phyloP scores from a whole-genome alignment of 64 coral and sea anemone genomes.

The Porites australiensis region DNA sequence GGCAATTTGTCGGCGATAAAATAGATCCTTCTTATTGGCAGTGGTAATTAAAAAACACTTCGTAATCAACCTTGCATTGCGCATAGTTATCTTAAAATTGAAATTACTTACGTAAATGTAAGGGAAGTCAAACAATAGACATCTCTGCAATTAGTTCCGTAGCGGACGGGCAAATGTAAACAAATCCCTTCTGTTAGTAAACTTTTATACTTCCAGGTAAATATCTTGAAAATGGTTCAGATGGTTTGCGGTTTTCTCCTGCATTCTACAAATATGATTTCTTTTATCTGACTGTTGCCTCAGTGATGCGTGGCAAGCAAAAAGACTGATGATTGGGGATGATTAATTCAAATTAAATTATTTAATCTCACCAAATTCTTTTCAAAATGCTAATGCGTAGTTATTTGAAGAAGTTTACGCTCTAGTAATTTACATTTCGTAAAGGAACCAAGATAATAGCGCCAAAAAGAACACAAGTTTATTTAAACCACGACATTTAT shows the following conservation, averaged over 20 bases:
- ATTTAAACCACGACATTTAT: not conserved
- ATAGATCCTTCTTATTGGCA: not conserved
- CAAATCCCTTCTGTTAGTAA: not conserved
- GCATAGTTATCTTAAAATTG: not conserved
- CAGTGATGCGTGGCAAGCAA: not conserved
- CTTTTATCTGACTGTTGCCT: not conserved
- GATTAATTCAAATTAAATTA: not conserved
- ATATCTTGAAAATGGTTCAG: not conserved
- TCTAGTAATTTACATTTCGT: not conserved
- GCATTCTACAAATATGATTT: not conserved
- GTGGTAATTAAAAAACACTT: not conserved
- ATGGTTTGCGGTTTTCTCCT: not conserved
- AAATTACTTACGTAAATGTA: not conserved
- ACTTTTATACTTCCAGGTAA: not conserved
- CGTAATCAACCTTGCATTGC: not conserved
- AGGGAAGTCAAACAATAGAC: not conserved
- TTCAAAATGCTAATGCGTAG: not conserved
- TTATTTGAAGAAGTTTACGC: not conserved
- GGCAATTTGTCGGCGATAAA: not conserved
- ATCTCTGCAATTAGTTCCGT: not conserved
- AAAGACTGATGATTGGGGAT: too few species aligned
- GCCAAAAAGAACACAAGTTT: not conserved
- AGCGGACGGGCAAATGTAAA: not conserved
- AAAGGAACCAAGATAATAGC: not conserved
- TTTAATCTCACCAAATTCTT: not conserved